Percentiles rank a stretch among this genome's conserved stretches.
Conservation (phyloP, 2,113 vertebrate species). For the Capreolus pygargus region DNA sequence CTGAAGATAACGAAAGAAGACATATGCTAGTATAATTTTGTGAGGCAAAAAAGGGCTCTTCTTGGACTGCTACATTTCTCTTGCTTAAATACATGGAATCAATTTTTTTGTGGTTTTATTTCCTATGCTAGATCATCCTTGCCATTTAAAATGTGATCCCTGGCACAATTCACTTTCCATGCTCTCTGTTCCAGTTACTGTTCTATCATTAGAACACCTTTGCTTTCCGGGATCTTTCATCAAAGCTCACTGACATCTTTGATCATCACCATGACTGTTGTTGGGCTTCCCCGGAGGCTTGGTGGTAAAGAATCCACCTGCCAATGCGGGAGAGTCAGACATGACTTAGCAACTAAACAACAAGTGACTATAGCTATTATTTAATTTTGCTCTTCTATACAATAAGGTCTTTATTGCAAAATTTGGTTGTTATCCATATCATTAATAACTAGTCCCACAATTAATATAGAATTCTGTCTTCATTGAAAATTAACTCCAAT, state of each 20-base stretch:
- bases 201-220: slow-evolving; percentile 30
- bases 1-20: slow-evolving; percentile 21
- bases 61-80: slow-evolving; percentile 8
- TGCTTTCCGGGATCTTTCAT: slow-evolving; percentile 8
- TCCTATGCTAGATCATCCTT: background rate
- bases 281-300: background rate
- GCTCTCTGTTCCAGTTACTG: background rate
- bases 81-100: background rate
- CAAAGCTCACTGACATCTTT: slow-evolving; percentile 5
- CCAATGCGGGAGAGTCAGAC: background rate
- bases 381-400: slow-evolving; percentile 8
- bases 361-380: background rate
- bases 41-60: background rate
- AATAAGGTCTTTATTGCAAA: background rate
- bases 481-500: slow-evolving; percentile 6
- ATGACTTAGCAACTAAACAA: background rate
- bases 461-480: background rate
- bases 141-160: slow-evolving; percentile 3
- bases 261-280: background rate
- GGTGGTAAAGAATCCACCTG: background rate
- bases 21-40: background rate
- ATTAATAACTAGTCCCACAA: background rate
- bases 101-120: slow-evolving; percentile 24
- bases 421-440: background rate
- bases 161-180: background rate